phyloP scores from a whole-genome alignment of 2,113 vertebrate genomes.

The Amazona guildingii region DNA sequence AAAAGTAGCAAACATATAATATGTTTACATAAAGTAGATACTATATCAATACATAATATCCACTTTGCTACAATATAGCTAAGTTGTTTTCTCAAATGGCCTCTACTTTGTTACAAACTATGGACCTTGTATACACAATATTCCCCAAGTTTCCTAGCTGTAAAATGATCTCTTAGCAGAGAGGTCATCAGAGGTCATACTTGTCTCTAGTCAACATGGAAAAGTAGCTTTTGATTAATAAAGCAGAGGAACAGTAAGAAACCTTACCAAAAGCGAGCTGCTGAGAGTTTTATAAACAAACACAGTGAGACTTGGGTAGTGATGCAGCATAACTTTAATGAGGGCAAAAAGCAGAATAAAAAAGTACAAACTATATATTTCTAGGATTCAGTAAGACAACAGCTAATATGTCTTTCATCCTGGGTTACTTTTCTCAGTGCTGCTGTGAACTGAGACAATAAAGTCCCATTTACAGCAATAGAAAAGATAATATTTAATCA shows the following conservation, averaged over 20 bases:
- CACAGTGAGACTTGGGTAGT: neutral
- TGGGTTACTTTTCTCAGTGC: neutral
- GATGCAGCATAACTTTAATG: neutral
- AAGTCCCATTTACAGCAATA: neutral
- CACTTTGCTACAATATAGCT: neutral
- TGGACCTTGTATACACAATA: neutral
- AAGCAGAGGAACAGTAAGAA: neutral
- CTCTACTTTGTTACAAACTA: neutral
- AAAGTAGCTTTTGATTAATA: neutral
- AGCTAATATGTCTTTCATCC: neutral
- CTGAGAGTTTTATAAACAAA: neutral
- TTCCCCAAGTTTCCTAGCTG: neutral
- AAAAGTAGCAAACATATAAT: neutral
- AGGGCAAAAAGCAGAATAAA: neutral
- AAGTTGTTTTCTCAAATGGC: too few species aligned
- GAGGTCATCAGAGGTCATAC: neutral
- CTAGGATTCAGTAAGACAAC: neutral
- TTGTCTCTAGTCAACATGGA: neutral
- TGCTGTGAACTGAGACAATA: neutral
- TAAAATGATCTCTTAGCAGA: neutral
- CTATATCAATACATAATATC: too few species aligned
- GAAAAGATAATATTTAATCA: neutral
- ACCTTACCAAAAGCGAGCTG: neutral
- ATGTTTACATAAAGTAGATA: neutral
- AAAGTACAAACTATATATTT: neutral